Base-by-base conservation (phyloP, 2,113 vertebrate genomes). In the Oriolus oriolus region DNA sequence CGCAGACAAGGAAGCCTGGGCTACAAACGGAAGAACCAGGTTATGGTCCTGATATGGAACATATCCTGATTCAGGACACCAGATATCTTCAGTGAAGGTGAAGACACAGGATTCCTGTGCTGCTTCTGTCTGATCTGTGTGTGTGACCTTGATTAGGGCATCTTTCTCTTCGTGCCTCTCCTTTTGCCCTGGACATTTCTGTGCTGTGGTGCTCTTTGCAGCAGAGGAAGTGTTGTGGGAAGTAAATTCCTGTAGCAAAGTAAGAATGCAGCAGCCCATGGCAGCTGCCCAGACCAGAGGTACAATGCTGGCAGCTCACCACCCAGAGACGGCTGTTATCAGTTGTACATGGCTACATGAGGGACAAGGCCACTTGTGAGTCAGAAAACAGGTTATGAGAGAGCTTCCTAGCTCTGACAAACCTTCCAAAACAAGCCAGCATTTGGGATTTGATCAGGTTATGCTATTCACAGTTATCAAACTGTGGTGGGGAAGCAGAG, bases 101-200 rank as follows among this genome's bases (percentile, higher is more conserved):
- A 37, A 41, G 27, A 61, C 53, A 14, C 10, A 45, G 31, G 24
- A 66, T 27, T 63, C 35, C 16, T 27, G 26, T 0, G 0, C 26
- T 44, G 20, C 50, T 61, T 60, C 35, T 73, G 17, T 44, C 73
- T 63, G 53, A 30, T 89, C 57, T 60, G 0, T 50, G 11, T 52
- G 9, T 33, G 73, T 39, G 11, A 65, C 61, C 35, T 81, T 16
- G 4, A 27, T 47, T 63, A 59, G 47, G 10, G 13, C 0, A 0
- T 49, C 52, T 61, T 70, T 81, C 64, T 81, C 37, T 61, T 70
- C 6, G 1, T 30, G 45, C 74, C 39, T 54, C 27, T 89, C 7
- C 37, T 68, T 81, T 69, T 78, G 26, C 1, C 31, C 31, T 17
- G 30, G 75, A 41, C 15, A 16, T 19, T 64, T 24, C 63, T 92